These are phyloP conservation scores for Pseudomyrmex cubaensis DNA, from an alignment of 1,140 invertebrate species.

Conservation along the genomic window DNA sequence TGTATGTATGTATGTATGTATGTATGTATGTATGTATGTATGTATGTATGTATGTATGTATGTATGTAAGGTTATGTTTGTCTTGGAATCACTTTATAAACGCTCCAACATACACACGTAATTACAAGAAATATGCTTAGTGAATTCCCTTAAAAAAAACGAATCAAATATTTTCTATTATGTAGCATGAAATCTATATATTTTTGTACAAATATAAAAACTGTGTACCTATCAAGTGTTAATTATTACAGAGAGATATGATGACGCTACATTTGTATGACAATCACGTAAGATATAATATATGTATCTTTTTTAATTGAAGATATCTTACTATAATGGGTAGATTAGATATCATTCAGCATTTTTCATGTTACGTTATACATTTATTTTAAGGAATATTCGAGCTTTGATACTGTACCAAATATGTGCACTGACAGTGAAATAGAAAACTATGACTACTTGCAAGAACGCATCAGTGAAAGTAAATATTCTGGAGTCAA, in stretches of 20 bases:
- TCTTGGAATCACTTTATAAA: slow-evolving; percentile 8
- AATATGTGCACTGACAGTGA: slow-evolving; percentile 21
- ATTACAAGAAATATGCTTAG: too few species aligned
- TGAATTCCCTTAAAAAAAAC: neutral
- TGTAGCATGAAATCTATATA: neutral
- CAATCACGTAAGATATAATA: slow-evolving; percentile 43
- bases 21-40: too few species aligned
- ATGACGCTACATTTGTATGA: slow-evolving; percentile 37
- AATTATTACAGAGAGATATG: slow-evolving; percentile 19
- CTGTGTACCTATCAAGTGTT: slow-evolving; percentile 17
- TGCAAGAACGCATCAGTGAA: slow-evolving; percentile 44
- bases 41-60: too few species aligned
- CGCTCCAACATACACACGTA: neutral
- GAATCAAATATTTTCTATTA: neutral
- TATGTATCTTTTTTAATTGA: neutral
- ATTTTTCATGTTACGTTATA: neutral
- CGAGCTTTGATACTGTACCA: slow-evolving; percentile 14
- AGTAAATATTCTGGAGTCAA: slow-evolving; percentile 41
- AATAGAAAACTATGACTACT: slow-evolving; percentile 30
- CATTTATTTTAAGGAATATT: slow-evolving; percentile 38
- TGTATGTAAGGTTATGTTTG: slow-evolving; percentile 42
- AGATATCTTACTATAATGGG: neutral
- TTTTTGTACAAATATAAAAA: neutral
- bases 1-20: too few species aligned
- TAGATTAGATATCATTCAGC: neutral